Conservation (phyloP, 2,797 vertebrate genomes). For the Bucorvus abyssinicus region DNA sequence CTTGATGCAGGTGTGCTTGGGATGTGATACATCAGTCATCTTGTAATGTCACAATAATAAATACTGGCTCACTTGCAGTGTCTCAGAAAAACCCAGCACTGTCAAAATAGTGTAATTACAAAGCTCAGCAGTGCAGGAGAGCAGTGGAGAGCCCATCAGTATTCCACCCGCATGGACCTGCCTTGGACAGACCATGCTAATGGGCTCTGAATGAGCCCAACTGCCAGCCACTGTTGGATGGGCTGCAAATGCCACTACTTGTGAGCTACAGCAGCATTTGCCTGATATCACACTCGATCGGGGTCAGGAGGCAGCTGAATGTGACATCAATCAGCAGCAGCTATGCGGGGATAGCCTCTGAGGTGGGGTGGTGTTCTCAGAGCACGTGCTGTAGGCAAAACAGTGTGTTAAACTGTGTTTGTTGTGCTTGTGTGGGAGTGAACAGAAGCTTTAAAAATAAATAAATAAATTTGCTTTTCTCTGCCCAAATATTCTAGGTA, state of each 20-base stretch:
- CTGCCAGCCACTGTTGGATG: neutral
- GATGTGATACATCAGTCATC: neutral
- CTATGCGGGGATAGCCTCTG: neutral
- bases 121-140: neutral
- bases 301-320: conserved; percentile 8
- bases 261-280: neutral
- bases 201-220: conserved; percentile 22
- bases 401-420: neutral
- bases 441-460: neutral
- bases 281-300: neutral
- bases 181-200: neutral
- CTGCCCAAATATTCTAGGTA: neutral
- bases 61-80: neutral
- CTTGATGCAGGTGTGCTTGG: neutral
- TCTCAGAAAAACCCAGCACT: neutral
- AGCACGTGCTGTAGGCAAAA: neutral
- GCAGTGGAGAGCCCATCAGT: neutral
- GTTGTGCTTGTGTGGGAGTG: neutral
- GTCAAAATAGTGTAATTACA: neutral
- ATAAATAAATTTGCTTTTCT: neutral
- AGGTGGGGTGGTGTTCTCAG: neutral
- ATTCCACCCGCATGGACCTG: neutral
- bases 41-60: neutral
- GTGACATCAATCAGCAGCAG: neutral
- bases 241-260: neutral